Conservation (phyloP, 53 echinoderm and acorn worm genomes). For the Echinarachnius parma region DNA sequence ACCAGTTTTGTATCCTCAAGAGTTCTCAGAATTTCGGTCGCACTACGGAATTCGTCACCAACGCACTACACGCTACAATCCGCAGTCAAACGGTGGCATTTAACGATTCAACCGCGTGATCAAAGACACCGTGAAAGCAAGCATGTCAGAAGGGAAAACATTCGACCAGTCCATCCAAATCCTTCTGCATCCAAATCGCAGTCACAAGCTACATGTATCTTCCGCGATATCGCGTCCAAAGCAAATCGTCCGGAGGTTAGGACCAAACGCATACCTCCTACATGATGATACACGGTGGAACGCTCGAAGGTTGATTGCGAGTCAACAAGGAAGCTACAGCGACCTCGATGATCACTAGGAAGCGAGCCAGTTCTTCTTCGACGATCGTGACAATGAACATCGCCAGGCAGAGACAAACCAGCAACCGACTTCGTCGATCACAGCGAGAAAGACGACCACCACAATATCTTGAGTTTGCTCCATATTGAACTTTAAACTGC, state of each 20-base stretch:
- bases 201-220: too few relatives aligned
- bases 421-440: background rate
- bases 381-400: background rate
- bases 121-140: slow-evolving; percentile 49
- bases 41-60: slow-evolving; percentile 28
- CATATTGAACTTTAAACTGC: background rate
- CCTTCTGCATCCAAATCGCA: slow-evolving; percentile 23
- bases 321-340: background rate
- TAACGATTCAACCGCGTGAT: slow-evolving; percentile 41
- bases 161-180: slow-evolving; percentile 36
- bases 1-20: slow-evolving; percentile 23
- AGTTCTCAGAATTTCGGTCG: slow-evolving; percentile 28
- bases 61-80: slow-evolving; percentile 32
- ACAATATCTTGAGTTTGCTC: background rate
- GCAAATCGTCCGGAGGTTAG: background rate
- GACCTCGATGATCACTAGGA: background rate
- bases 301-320: background rate
- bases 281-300: background rate
- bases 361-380: background rate
- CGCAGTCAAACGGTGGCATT: slow-evolving; percentile 41
- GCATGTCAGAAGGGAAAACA: slow-evolving; percentile 24
- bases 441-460: background rate
- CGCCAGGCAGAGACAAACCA: background rate
- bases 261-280: background rate
- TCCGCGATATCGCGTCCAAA: background rate